Percentiles rank a stretch among this genome's conserved stretches.
phyloP scores from a whole-genome alignment of 2,797 vertebrate species.

The Bryconaethiops microstoma region DNA sequence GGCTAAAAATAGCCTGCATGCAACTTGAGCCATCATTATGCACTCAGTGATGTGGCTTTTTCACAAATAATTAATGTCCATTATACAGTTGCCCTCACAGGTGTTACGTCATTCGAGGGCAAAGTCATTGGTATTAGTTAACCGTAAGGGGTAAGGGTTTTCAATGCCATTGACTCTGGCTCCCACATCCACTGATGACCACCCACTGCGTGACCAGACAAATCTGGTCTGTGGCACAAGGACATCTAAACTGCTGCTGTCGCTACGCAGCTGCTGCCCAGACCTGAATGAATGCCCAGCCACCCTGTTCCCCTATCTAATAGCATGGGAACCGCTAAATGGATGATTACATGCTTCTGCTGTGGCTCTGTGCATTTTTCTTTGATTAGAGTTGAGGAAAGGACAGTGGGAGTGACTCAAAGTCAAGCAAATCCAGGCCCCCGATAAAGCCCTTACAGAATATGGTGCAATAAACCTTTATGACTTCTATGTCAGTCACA shows the following conservation, averaged over 20 bases:
- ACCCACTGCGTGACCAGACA: slow-evolving; percentile 18
- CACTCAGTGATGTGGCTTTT: slow-evolving; percentile 67
- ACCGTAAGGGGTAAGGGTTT: slow-evolving; percentile 16
- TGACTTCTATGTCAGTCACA: neutral
- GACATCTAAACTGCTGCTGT: slow-evolving; percentile 14
- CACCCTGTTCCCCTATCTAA: neutral
- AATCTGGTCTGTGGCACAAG: neutral
- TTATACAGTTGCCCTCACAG: slow-evolving; percentile 65
- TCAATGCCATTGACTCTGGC: neutral
- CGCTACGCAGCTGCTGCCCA: slow-evolving; percentile 18
- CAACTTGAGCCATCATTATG: slow-evolving; percentile 70
- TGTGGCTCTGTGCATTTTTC: slow-evolving; percentile 19
- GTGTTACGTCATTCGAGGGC: slow-evolving; percentile 44
- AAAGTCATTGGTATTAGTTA: slow-evolving; percentile 66
- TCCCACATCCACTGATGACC: neutral
- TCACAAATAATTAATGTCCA: slow-evolving; percentile 79
- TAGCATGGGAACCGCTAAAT: slow-evolving; percentile 2
- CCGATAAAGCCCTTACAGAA: neutral
- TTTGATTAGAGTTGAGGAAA: slow-evolving; percentile 8
- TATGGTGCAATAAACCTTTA: neutral
- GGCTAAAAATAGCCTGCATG: slow-evolving; percentile 73
- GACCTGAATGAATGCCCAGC: slow-evolving; percentile 12
- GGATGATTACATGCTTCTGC: slow-evolving; percentile 22
- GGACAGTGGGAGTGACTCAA: slow-evolving; percentile 1
- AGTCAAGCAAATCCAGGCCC: neutral